Conservation (phyloP, 1,140 invertebrate genomes). For the Thalassaphorura encarpata region DNA sequence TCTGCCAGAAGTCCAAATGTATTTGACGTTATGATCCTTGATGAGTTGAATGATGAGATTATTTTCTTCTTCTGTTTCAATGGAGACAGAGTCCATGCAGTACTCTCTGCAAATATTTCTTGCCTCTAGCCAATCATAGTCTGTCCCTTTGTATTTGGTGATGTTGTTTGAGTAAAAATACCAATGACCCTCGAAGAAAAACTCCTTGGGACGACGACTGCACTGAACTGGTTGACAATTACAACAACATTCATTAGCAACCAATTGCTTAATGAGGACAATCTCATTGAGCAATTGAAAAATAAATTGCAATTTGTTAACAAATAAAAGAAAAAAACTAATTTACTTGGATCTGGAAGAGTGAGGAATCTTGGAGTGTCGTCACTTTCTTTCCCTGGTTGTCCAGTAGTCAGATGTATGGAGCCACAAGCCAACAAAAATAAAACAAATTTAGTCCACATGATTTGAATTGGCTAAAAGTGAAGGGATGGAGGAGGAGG, state of each 20-base stretch:
- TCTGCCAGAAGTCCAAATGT: conserved; percentile 60
- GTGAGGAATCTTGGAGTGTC: conserved; percentile 25
- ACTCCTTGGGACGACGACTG: conserved; percentile 62
- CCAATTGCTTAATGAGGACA: background rate
- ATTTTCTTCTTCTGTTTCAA: conserved; percentile 80
- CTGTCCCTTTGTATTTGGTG: conserved; percentile 60
- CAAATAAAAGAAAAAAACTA: background rate
- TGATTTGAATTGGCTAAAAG: no score
- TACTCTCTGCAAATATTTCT: conserved; percentile 81
- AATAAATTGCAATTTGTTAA: background rate
- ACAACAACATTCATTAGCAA: background rate
- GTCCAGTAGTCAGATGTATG: no score
- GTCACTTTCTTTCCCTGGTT: no score
- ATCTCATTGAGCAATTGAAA: background rate
- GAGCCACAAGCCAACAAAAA: no score
- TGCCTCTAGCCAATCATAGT: conserved; percentile 80
- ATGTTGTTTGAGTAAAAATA: conserved; percentile 81
- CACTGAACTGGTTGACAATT: conserved; percentile 23
- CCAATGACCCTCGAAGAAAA: conserved; percentile 71
- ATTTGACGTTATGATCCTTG: conserved; percentile 6
- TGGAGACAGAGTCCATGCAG: conserved; percentile 81
- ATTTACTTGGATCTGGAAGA: conserved; percentile 27
- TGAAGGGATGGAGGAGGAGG: no score
- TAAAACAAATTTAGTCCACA: no score
- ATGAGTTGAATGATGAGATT: conserved; percentile 57